Evolutionary conservation across 2,888 invertebrate genomes (phyloP).

Genomic region (Pedicia rivosa): DNA sequence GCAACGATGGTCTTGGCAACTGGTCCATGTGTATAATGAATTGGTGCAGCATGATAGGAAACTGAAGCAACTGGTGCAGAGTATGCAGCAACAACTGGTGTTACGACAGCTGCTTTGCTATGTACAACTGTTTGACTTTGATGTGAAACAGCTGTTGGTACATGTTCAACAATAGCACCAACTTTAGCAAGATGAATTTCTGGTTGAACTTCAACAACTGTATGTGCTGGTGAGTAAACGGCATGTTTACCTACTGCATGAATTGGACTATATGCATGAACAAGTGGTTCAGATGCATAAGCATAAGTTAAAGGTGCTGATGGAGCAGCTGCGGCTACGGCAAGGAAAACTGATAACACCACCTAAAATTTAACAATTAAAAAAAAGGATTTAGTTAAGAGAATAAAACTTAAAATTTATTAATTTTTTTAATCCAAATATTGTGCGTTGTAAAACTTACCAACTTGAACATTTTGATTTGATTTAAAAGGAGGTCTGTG

Average conservation of each 20-base stretch:
- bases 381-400: no score
- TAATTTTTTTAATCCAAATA: not conserved
- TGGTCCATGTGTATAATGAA: not conserved
- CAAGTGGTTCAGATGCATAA: no score
- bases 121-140: constrained; percentile 38
- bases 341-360: constrained; percentile 44
- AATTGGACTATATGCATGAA: no score
- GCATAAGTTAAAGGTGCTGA: not conserved
- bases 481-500: constrained; percentile 4
- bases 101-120: constrained; percentile 25
- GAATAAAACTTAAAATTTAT: not conserved
- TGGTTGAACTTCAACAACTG: not conserved
- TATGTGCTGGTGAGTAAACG: no score
- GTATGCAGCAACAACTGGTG: constrained; percentile 12
- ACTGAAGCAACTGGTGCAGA: not conserved
- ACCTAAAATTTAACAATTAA: constrained; percentile 23
- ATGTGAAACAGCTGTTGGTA: constrained; percentile 34
- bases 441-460: constrained; percentile 18
- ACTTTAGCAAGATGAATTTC: constrained; percentile 21
- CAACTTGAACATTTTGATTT: constrained; percentile 29
- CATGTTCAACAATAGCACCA: constrained; percentile 18
- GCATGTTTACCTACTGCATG: no score
- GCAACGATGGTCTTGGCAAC: no score
- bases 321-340: constrained; percentile 26
- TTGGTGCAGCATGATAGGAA: constrained; percentile 4